Conservation (phyloP, 1,140 invertebrate genomes). For the Polypedilum pembai region DNA sequence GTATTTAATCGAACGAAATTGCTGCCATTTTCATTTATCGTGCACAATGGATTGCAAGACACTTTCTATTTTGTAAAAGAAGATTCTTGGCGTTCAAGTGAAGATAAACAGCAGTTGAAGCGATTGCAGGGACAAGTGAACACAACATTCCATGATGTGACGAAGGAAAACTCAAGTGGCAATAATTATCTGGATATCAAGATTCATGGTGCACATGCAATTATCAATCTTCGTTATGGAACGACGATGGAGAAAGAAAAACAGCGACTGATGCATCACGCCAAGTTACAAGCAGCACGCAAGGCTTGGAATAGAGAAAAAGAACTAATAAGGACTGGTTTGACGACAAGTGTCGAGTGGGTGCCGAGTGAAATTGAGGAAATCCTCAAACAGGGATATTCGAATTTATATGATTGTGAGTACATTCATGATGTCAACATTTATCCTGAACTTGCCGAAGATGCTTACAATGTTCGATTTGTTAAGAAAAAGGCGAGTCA, state of each 20-base stretch:
- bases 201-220: slow-evolving; percentile 73
- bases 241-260: slow-evolving; percentile 82
- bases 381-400: slow-evolving; percentile 72
- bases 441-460: slow-evolving; percentile 88
- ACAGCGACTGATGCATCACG: slow-evolving; percentile 78
- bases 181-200: slow-evolving; percentile 71
- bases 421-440: slow-evolving; percentile 82
- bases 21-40: slow-evolving; percentile 79
- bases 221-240: slow-evolving; percentile 80
- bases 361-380: slow-evolving; percentile 76
- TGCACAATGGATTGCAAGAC: slow-evolving; percentile 82
- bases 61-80: slow-evolving; percentile 94
- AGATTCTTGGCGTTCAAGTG: slow-evolving; percentile 75
- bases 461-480: slow-evolving; percentile 89
- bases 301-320: slow-evolving; percentile 89
- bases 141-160: slow-evolving; percentile 80
- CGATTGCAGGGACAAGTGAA: slow-evolving; percentile 84
- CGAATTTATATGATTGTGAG: slow-evolving; percentile 77
- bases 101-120: slow-evolving; percentile 82
- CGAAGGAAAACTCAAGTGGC: slow-evolving; percentile 59
- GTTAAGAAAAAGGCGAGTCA: slow-evolving; percentile 63
- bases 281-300: slow-evolving; percentile 71
- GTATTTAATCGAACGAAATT: slow-evolving; percentile 88
- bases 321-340: slow-evolving; percentile 69
- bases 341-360: slow-evolving; percentile 65